Evolutionary conservation across 2,797 vertebrate genomes (phyloP).

Genomic region (Pantherophis vulpinus): DNA sequence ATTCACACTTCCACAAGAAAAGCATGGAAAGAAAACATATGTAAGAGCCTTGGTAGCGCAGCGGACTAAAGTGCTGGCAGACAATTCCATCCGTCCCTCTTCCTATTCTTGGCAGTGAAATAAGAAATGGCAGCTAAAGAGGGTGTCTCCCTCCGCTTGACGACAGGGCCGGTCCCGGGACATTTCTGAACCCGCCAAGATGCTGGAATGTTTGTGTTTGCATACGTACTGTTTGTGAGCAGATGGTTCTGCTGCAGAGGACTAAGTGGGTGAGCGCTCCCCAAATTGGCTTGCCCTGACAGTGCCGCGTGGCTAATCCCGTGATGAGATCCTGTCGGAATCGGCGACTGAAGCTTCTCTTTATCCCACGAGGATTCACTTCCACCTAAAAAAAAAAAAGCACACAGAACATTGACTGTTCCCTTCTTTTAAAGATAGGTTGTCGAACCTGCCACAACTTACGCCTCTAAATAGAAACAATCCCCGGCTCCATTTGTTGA

Average conservation of each 20-base stretch:
- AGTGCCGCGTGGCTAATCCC: conserved; percentile 73
- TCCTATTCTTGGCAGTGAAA: background rate
- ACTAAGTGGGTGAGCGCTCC: conserved; percentile 73
- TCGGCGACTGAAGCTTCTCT: conserved; percentile 85
- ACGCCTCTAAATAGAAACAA: background rate
- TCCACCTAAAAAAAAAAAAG: conserved; percentile 74
- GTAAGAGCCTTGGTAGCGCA: too few relatives aligned
- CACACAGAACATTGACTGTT: background rate
- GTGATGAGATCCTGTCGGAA: conserved; percentile 73
- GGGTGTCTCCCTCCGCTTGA: background rate
- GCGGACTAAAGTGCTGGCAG: background rate
- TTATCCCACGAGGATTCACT: conserved; percentile 90
- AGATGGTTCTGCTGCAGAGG: conserved; percentile 85
- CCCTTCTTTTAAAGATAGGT: background rate
- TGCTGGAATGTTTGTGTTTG: background rate
- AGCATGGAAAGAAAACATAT: too few relatives aligned
- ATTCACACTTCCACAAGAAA: too few relatives aligned
- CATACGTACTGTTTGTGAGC: conserved; percentile 83
- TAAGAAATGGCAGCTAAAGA: background rate
- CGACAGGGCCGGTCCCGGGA: fast-evolving
- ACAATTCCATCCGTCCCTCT: background rate
- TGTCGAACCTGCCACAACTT: background rate
- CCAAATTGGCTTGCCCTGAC: conserved; percentile 73
- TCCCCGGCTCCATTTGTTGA: background rate
- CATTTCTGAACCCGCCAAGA: background rate